Evolutionary conservation across 2,888 invertebrate genomes (phyloP).

Genomic region (Poecilus cupreus): DNA sequence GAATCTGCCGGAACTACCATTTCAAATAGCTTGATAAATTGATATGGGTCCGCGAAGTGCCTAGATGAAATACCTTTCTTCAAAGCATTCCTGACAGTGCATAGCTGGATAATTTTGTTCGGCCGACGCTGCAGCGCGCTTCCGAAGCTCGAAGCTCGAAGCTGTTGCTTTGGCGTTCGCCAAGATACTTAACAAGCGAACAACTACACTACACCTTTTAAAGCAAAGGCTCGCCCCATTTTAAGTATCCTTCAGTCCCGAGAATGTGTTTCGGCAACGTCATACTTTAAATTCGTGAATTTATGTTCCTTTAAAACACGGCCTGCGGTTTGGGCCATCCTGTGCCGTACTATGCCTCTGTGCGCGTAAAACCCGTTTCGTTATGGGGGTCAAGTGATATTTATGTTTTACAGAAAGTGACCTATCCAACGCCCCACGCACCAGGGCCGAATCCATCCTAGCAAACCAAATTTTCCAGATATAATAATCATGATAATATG

Average conservation of each 20-base stretch:
- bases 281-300: constrained; percentile 56
- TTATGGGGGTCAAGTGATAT: constrained; percentile 54
- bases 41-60: constrained; percentile 36
- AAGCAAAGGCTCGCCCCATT: constrained; percentile 30
- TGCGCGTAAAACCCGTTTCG: constrained; percentile 31
- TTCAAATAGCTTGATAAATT: constrained; percentile 50
- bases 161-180: constrained; percentile 10
- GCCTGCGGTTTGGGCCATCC: background rate
- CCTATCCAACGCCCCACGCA: background rate
- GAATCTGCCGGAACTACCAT: constrained; percentile 11
- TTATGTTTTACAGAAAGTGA: constrained; percentile 49
- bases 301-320: constrained; percentile 29
- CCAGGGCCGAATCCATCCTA: too few species aligned
- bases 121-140: background rate
- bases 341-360: background rate
- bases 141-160: background rate
- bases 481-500: too few species aligned
- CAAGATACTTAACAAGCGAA: background rate
- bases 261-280: constrained; percentile 36
- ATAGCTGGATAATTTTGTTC: constrained; percentile 54
- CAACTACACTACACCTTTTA: constrained; percentile 15
- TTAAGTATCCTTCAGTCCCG: constrained; percentile 21
- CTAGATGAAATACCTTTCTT: constrained; percentile 54
- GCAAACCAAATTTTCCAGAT: too few species aligned
- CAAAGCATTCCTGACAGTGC: constrained; percentile 55